Base-by-base conservation (phyloP, 2,888 invertebrate genomes). In the Xestia xanthographa region DNA sequence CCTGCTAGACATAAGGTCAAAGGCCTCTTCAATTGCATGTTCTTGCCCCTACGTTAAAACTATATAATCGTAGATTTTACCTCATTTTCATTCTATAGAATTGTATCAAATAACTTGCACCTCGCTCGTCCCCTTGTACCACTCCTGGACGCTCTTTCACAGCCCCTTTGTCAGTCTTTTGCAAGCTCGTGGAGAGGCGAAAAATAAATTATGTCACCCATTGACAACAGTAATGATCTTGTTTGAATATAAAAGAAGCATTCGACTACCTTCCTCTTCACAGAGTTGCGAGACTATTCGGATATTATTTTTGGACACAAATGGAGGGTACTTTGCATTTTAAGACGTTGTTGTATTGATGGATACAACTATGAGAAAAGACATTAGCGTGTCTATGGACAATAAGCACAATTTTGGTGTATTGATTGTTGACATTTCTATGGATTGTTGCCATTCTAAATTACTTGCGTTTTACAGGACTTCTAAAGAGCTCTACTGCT, bases 171-270 rank as follows among this genome's bases (percentile, higher is more conserved):
- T 84, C 81, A 83, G 85, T 85, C 77, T 79, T 86, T 79, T 77
- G 75, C 77, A 81, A 86, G 79, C 86, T 88, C 81, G 72, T 58
- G 79, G 68, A 84, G 85, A 83, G 74, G 87, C 80, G 89, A 82
- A 89, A 91, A 89, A 90, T 90, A 91, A 89, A 90, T 91, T 89
- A 89, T 87, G 86, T 89, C 88, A 66, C 79, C 77, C 84, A 87
- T 89, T 89, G 90, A 89, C 87, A 85, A 75, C 86, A 82, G 88
- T 90, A 90, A 91, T 87, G 89, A 92, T 86, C 87, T 88, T 88
- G 89, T 91, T 88, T 85, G 81, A 83, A 87, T 87, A 79, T 79
- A 79, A 83, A 77, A 84, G 74, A 83, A 84, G 82, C 79, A 83
- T 83, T 84, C 50, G 67, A 74, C 73, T 76, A 48, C 83, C 78